A percentile compares a stretch with the other conserved stretches of the same genome.
These are phyloP conservation scores for Andrena hattorfiana DNA, from an alignment of 2,888 invertebrate species.

Conservation along the genomic window DNA sequence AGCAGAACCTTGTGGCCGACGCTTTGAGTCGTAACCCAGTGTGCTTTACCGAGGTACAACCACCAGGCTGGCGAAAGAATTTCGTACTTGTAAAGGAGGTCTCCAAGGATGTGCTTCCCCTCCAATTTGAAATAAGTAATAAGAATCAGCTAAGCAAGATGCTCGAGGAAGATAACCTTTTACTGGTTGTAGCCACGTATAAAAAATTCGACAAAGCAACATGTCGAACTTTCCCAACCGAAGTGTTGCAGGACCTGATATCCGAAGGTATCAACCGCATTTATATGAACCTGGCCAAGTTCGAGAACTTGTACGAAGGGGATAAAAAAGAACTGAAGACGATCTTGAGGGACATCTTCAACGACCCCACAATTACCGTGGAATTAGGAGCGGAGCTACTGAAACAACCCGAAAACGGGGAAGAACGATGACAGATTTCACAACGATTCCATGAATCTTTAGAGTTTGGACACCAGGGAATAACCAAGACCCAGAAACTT, in stretches of 20 bases:
- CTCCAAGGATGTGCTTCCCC: not conserved
- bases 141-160: not conserved
- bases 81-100: not conserved
- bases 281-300: not conserved
- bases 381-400: not conserved
- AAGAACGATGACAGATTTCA: not conserved
- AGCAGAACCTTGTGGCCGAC: conserved; percentile 76
- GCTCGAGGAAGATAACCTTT: not conserved
- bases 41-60: not conserved
- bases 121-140: not conserved
- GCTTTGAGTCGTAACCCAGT: conserved; percentile 40
- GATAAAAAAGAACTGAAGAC: not conserved
- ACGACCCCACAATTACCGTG: not conserved
- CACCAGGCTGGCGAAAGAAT: not conserved
- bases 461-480: conserved; percentile 7
- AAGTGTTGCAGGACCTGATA: not conserved
- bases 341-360: not conserved
- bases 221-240: not conserved
- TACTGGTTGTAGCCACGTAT: not conserved
- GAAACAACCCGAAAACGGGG: not conserved
- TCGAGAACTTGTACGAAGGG: not conserved
- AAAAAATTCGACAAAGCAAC: not conserved
- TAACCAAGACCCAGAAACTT: not conserved
- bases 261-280: not conserved
- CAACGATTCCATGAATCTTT: not conserved